Evolutionary conservation across 2,113 vertebrate species (phyloP).

Genomic region (Callithrix jacchus): DNA sequence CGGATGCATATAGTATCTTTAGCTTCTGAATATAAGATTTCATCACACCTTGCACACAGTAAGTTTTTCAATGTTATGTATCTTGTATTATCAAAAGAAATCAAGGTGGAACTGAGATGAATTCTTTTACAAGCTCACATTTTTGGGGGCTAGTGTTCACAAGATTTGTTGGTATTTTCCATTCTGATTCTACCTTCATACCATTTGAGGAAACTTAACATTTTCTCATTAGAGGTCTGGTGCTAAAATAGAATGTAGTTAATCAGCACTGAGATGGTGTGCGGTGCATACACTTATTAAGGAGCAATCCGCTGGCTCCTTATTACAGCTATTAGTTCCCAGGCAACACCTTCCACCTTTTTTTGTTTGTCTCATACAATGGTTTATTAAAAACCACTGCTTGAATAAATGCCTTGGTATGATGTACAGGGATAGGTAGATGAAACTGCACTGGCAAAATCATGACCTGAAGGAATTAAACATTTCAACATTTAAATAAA

Average conservation of each 20-base stretch:
- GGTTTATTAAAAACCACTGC: not conserved
- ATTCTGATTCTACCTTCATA: conserved; percentile 21
- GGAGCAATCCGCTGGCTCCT: not conserved
- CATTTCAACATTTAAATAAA: not conserved
- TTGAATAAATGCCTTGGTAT: not conserved
- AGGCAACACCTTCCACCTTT: not conserved
- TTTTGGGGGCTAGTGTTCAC: not conserved
- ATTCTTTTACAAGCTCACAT: not conserved
- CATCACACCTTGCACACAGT: not conserved
- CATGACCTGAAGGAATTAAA: not conserved
- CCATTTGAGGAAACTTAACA: conserved; percentile 46
- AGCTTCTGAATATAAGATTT: not conserved
- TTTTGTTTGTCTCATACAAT: not conserved
- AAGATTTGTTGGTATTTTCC: conserved; percentile 31
- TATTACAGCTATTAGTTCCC: not conserved
- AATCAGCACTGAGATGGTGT: conserved; percentile 24
- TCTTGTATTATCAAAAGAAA: conserved; percentile 10
- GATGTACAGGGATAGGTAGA: not conserved
- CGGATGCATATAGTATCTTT: not conserved
- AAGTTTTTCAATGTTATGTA: not conserved
- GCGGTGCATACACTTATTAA: not conserved
- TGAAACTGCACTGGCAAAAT: not conserved
- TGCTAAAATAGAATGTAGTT: conserved; percentile 55
- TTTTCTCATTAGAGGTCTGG: conserved; percentile 59
- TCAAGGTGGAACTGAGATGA: not conserved